Conservation (phyloP, 2,797 vertebrate genomes). For the Odontamblyopus rebecca region DNA sequence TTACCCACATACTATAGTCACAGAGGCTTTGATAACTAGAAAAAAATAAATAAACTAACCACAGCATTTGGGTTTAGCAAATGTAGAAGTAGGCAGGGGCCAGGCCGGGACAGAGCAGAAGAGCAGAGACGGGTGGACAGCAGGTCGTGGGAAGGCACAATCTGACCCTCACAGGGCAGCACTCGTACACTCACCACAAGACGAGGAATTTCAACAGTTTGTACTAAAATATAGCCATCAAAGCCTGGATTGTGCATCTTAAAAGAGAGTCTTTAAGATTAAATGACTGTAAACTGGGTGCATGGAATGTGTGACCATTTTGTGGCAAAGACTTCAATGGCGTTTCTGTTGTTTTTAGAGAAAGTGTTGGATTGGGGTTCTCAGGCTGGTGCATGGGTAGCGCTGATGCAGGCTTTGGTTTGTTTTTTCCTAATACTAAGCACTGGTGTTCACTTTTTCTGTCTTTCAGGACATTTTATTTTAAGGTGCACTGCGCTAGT, state of each 20-base stretch:
- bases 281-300: not conserved
- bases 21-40: not conserved
- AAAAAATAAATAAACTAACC: not conserved
- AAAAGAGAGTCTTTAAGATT: not conserved
- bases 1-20: not conserved
- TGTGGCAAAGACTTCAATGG: slow-evolving; percentile 1
- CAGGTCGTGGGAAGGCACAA: slow-evolving; percentile 9
- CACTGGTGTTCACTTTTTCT: too few species aligned
- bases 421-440: not conserved
- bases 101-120: not conserved
- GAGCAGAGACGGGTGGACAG: not conserved
- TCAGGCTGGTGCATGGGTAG: not conserved
- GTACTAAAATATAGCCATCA: slow-evolving; percentile 1
- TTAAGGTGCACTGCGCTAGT: too few species aligned
- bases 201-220: slow-evolving; percentile 11
- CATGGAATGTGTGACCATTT: not conserved
- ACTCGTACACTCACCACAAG: not conserved
- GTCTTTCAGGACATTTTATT: too few species aligned
- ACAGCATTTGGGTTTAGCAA: not conserved
- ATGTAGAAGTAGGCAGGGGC: not conserved
- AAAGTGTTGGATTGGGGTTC: not conserved
- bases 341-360: not conserved
- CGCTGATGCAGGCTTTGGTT: not conserved
- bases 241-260: slow-evolving; percentile 6
- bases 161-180: slow-evolving; percentile 3